Evolutionary conservation across 2,113 vertebrate species (phyloP).

Genomic region (Protobothrops flavoviridis): DNA sequence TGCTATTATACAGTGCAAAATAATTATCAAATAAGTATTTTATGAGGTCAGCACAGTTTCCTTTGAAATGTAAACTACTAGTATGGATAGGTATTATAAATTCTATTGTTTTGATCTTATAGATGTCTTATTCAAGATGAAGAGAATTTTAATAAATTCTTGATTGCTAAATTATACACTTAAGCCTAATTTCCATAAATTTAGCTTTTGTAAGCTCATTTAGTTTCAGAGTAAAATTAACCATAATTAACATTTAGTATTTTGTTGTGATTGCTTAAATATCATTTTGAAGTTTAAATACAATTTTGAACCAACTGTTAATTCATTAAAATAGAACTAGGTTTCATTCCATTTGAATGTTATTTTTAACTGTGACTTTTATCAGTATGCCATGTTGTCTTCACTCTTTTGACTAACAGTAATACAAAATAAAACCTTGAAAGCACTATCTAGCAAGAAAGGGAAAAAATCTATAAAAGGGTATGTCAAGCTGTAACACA

Average conservation of each 20-base stretch:
- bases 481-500: background rate
- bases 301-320: conserved; percentile 26
- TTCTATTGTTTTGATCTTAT: conserved; percentile 7
- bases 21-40: background rate
- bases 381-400: background rate
- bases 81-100: background rate
- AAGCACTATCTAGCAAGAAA: background rate
- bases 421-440: background rate
- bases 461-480: background rate
- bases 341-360: background rate
- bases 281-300: conserved; percentile 41
- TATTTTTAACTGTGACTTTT: conserved; percentile 20
- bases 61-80: conserved; percentile 16
- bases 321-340: conserved; percentile 26
- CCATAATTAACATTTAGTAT: conserved; percentile 38
- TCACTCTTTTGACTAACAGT: background rate
- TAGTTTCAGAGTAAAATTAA: conserved; percentile 37
- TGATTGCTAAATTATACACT: conserved; percentile 47
- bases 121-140: conserved; percentile 35
- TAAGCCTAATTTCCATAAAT: conserved; percentile 45
- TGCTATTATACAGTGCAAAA: background rate
- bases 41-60: background rate
- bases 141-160: conserved; percentile 38
- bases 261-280: conserved; percentile 53
- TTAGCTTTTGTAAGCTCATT: conserved; percentile 47